phyloP scores from a whole-genome alignment of 2,888 invertebrate species.

The Thereva unica region DNA sequence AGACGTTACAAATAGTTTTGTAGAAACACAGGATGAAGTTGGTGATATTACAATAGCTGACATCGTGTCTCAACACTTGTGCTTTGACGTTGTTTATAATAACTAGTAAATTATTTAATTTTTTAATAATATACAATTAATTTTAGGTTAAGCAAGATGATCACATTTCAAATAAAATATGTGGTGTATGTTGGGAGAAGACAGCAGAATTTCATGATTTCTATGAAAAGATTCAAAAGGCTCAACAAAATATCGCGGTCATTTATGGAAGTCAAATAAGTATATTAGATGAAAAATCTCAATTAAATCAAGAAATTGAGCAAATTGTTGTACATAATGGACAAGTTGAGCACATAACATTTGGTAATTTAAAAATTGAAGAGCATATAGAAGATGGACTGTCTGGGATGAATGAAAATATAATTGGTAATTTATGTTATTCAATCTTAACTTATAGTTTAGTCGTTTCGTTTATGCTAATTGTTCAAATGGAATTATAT shows the following conservation, averaged over 20 bases:
- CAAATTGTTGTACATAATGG: constrained; percentile 3
- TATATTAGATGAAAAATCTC: constrained; percentile 14
- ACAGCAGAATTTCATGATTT: constrained; percentile 34
- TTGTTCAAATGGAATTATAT: too few relatives aligned
- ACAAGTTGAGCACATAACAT: background rate
- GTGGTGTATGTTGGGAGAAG: constrained; percentile 38
- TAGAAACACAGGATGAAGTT: constrained; percentile 35
- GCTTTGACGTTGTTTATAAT: constrained; percentile 30
- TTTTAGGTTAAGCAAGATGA: constrained; percentile 36
- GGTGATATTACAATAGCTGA: constrained; percentile 27
- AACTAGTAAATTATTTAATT: background rate
- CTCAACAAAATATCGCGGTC: constrained; percentile 35
- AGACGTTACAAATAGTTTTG: constrained; percentile 26
- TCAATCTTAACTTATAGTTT: too few relatives aligned
- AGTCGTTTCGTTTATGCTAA: too few relatives aligned
- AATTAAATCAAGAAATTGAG: constrained; percentile 6
- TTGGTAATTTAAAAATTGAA: constrained; percentile 4
- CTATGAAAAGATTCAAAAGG: constrained; percentile 31
- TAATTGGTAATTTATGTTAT: too few relatives aligned
- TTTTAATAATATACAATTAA: background rate
- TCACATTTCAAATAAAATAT: constrained; percentile 36
- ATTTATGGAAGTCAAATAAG: constrained; percentile 15
- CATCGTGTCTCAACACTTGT: constrained; percentile 35
- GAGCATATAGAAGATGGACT: too few relatives aligned
- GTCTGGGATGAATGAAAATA: too few relatives aligned